Conservation (phyloP, 2,113 vertebrate genomes). For the Oncorhynchus clarkii region DNA sequence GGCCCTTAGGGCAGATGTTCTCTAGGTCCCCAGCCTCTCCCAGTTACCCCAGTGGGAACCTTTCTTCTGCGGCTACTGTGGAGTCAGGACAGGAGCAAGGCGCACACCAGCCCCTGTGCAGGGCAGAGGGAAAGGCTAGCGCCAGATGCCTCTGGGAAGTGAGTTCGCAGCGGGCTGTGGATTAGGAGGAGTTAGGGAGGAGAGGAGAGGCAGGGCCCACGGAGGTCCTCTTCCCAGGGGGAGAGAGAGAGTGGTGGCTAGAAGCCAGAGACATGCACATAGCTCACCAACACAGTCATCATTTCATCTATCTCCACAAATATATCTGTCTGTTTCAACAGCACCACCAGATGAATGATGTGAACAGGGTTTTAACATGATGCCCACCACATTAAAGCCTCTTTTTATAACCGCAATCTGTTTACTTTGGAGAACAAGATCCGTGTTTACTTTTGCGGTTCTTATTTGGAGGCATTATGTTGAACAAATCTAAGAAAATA, state of each 20-base stretch:
- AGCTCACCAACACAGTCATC: conserved; percentile 56
- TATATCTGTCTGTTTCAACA: conserved; percentile 42
- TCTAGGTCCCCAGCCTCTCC: conserved; percentile 19
- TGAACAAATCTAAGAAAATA: conserved; percentile 20
- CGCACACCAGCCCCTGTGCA: conserved; percentile 39
- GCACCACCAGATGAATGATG: conserved; percentile 51
- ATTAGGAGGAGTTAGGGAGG: conserved; percentile 50
- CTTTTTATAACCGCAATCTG: conserved; percentile 48
- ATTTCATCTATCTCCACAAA: conserved; percentile 58
- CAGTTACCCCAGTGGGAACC: conserved; percentile 55
- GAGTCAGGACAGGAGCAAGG: conserved; percentile 59
- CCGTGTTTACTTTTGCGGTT: conserved; percentile 52
- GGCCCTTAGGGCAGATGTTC: conserved; percentile 50
- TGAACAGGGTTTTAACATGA: conserved; percentile 59
- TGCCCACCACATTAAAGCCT: conserved; percentile 36
- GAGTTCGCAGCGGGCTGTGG: conserved; percentile 65
- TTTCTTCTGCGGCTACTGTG: conserved; percentile 58
- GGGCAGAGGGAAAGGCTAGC: conserved; percentile 56
- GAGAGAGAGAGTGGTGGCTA: conserved; percentile 33
- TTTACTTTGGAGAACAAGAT: conserved; percentile 52
- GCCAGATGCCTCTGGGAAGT: conserved; percentile 56
- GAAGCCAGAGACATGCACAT: conserved; percentile 51
- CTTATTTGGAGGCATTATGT: conserved; percentile 38
- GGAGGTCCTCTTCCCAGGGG: conserved; percentile 67
- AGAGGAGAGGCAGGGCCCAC: conserved; percentile 51